Evolutionary conservation across 2,113 vertebrate genomes (phyloP), one percentile per base, ranked within the genome.

Genomic region (Chitala chitala): DNA sequence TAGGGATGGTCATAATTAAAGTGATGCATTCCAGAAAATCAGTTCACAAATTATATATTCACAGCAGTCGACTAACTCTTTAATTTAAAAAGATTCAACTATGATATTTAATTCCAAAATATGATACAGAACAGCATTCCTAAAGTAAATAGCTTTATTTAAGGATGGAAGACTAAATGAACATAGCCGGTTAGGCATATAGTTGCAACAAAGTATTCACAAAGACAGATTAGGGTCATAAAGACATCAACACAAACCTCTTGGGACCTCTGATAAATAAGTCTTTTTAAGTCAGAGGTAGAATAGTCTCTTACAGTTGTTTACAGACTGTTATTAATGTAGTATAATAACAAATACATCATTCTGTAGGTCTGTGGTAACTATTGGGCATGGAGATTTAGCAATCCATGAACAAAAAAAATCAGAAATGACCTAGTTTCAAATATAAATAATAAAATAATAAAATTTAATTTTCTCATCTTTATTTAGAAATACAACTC

Each of bases 241-340:
- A 69, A 51, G 6, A 63, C 66, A 69, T 9, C 5, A 48, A 12
- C 66, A 50, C 46, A 51, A 33, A 69, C 42, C 66, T 31, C 66
- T 46, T 20, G 66, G 46, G 66, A 31, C 3, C 24, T 40, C 13
- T 51, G 46, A 46, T 51, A 29, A 69, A 69, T 69, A 69, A 50
- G 26, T 50, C 33, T 6, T 51, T 31, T 51, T 31, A 69, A 51
- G 5, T 5, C 5, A 48, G 46, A 8, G 46, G 5, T 36, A 33
- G n/a, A 31, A 42, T 65, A 65, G 29, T 64, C 29, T 65, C 61
- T 40, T 29, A n/a, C 33, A 17, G n/a, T 31, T 29, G 33, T 65
- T 4, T 40, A 36, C 20, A 40, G 61, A 20, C 33, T 1, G 33
- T 38, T 12, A 12, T 64, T 36, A 38, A 64, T 33, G 20, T 63